Evolutionary conservation across 2,113 vertebrate genomes (phyloP), one percentile per base, ranked within the genome.

Genomic region (Corydoras maculifer): DNA sequence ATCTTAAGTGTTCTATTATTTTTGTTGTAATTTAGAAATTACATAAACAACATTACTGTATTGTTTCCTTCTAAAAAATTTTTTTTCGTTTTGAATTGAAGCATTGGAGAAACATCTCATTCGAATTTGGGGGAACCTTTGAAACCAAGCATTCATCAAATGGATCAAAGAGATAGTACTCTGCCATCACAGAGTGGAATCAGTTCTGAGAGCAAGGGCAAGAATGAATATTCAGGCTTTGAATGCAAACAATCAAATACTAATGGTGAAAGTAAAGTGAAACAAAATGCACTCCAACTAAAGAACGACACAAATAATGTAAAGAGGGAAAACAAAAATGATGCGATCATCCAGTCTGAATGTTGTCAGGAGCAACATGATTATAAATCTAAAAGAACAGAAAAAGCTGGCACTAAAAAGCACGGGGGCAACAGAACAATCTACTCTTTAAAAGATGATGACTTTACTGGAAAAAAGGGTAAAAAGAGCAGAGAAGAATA

Each of bases 381-480:
- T 25, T 25, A 25, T 4, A 43, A 43, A 43, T 5, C 35, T 43
- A 43, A 43, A 43, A 43, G 35, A 14, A 68, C 65, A 15, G 29
- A 11, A 2, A 62, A 59, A 7, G 13, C 12, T 57, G 54, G 3
- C 7, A 53, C 35, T 43, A 43, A 43, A 43, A 43, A 43, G 35
- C 35, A 43, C 7, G 35, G 7, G 4, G 35, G 35, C 35, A 43
- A 8, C 35, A 43, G 35, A 43, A 43, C 35, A 70, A 58, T 9
- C 25, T 25, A 49, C 63, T 49, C 75, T 71, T 31, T 65, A 65
- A 67, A 82, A 79, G 61, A 75, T 31, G 18, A 77, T 75, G 58
- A 69, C 15, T 12, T 7, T 0, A 8, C 30, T 18, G 53, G 68
- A 54, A 50, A 67, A 18, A 78, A 63, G 9, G 30, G 62, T 0